Evolutionary conservation across 2,888 invertebrate species (phyloP).

Genomic region (Aethes cnicana): DNA sequence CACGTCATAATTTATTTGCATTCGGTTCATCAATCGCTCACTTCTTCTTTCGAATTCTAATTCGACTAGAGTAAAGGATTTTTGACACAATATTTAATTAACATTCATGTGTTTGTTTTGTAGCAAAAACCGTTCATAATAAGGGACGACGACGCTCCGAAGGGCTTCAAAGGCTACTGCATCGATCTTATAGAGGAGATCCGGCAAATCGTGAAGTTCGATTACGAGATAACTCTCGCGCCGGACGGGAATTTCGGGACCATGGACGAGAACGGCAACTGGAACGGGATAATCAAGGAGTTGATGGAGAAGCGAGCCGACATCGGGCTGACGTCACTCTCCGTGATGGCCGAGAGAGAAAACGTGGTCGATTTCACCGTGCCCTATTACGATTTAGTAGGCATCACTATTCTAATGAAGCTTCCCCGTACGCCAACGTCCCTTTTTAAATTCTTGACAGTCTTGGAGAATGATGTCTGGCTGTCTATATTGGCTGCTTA

Average conservation of each 20-base stretch:
- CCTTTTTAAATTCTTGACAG: slow-evolving; percentile 97
- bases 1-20: slow-evolving; percentile 39
- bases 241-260: slow-evolving; percentile 93
- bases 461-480: slow-evolving; percentile 98
- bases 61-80: too few species aligned
- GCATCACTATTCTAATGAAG: slow-evolving; percentile 97
- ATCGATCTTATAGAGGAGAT: slow-evolving; percentile 96
- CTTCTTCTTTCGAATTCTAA: too few species aligned
- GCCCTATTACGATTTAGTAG: slow-evolving; percentile 98
- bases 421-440: slow-evolving; percentile 94
- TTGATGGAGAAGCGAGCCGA: slow-evolving; percentile 94
- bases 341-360: slow-evolving; percentile 98
- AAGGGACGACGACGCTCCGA: slow-evolving; percentile 84
- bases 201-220: slow-evolving; percentile 91
- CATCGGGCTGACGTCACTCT: slow-evolving; percentile 95
- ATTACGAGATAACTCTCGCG: slow-evolving; percentile 92
- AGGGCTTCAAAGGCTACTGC: slow-evolving; percentile 93
- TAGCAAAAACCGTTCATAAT: slow-evolving; percentile 93
- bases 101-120: slow-evolving; percentile 44
- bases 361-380: slow-evolving; percentile 99
- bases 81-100: too few species aligned
- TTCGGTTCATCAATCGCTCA: slow-evolving; percentile 31
- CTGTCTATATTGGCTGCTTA: slow-evolving; percentile 96
- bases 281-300: slow-evolving; percentile 93
- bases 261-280: slow-evolving; percentile 92